Evolutionary conservation across 1,140 invertebrate species (phyloP).

Genomic region (Drosophila bifasciata): DNA sequence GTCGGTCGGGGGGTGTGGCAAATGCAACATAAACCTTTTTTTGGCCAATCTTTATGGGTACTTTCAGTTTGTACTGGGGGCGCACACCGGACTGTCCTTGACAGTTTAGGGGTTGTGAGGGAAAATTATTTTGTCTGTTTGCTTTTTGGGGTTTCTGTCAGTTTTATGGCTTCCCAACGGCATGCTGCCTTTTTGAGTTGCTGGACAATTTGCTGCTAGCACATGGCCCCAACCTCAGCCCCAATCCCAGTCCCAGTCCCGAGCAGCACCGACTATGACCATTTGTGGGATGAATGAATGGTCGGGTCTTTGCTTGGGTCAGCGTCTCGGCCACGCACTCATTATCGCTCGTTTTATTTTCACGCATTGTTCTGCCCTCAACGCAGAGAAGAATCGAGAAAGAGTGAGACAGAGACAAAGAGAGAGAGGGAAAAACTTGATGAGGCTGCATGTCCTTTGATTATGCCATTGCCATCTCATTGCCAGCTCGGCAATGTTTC

Average conservation of each 20-base stretch:
- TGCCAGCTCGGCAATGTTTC: constrained; percentile 40
- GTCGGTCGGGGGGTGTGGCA: too few relatives aligned
- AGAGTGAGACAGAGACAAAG: too few relatives aligned
- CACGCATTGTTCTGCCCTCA: constrained; percentile 61
- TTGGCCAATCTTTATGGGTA: constrained; percentile 24
- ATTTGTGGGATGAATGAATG: constrained; percentile 21
- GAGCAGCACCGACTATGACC: not conserved
- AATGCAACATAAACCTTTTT: constrained; percentile 21
- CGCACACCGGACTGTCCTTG: constrained; percentile 26
- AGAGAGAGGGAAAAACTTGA: constrained; percentile 53
- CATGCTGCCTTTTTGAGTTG: constrained; percentile 73
- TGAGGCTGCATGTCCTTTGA: constrained; percentile 76
- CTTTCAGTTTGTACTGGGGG: constrained; percentile 2
- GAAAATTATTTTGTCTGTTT: not conserved
- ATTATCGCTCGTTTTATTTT: constrained; percentile 73
- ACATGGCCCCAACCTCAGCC: constrained; percentile 21
- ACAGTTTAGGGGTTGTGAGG: constrained; percentile 43
- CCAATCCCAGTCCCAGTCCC: too few relatives aligned
- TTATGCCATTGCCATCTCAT: constrained; percentile 52
- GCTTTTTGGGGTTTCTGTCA: constrained; percentile 32
- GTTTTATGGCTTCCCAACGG: constrained; percentile 63
- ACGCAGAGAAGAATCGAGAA: constrained; percentile 17
- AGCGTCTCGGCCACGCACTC: constrained; percentile 62
- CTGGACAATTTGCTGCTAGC: constrained; percentile 41
- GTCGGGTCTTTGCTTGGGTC: constrained; percentile 47